These are phyloP conservation scores for Archips xylosteana DNA, from an alignment of 2,888 invertebrate genomes.

Conservation along the genomic window DNA sequence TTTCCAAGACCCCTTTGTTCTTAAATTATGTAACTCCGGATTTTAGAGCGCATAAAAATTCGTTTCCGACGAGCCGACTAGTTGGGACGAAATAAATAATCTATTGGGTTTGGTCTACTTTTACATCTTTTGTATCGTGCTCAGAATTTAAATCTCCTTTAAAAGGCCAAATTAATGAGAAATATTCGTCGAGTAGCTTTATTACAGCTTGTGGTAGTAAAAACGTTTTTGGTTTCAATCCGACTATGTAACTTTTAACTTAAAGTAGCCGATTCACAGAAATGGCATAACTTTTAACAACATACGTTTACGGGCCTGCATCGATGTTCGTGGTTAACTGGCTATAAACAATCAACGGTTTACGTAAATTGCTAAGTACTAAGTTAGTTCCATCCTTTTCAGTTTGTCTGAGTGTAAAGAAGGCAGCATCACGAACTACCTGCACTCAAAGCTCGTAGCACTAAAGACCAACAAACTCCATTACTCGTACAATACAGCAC, in stretches of 20 bases:
- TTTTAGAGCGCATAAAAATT: constrained; percentile 66
- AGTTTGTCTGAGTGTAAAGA: constrained; percentile 1
- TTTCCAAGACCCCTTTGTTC: constrained; percentile 75
- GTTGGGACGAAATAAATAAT: constrained; percentile 17
- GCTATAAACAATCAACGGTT: constrained; percentile 22
- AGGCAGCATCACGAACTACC: constrained; percentile 10
- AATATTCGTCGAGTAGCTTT: no score
- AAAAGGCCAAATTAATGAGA: background rate
- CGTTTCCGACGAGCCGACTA: constrained; percentile 20
- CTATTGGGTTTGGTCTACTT: background rate
- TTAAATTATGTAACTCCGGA: constrained; percentile 77
- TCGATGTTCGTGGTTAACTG: constrained; percentile 30
- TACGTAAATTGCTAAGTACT: constrained; percentile 2
- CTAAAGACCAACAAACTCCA: constrained; percentile 15
- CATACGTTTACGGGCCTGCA: constrained; percentile 55
- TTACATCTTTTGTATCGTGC: background rate
- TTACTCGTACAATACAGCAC: constrained; percentile 7
- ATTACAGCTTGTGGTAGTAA: background rate
- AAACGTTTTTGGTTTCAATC: background rate
- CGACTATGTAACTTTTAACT: background rate
- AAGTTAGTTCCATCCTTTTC: constrained; percentile 19
- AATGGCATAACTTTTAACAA: constrained; percentile 62
- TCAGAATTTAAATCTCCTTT: background rate
- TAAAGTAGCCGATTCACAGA: constrained; percentile 46
- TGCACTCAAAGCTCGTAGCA: constrained; percentile 10